Evolutionary conservation across 2,888 invertebrate species (phyloP), one percentile per base, ranked within the genome.

Genomic region (Parnassius orleans): DNA sequence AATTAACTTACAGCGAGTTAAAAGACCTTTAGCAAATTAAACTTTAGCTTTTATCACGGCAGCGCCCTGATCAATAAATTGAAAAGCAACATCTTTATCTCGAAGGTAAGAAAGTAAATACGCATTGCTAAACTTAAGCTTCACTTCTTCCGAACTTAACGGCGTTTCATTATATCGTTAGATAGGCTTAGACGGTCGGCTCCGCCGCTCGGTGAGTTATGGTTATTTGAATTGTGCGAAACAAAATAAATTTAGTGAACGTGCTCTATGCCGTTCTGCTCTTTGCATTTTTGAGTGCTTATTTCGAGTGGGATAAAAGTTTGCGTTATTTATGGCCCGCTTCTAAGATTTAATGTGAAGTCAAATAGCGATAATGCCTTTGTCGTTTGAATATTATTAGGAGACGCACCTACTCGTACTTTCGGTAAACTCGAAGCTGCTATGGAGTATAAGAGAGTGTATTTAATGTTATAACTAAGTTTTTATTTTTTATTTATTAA

Each of bases 271-370:
- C 80, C 83, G 90, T 88, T 89, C 86, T 90, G 90, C 90, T 90
- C 89, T 90, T 90, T 91, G 91, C 91, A 91, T 91, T 91, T 91
- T 91, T 91, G 91, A 91, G 91, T 91, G 91, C 91, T 91, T 91
- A 91, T 91, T 91, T 91, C 88, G 84, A 80, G 84, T 77, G 80
- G 90, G 91, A 91, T 90, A 91, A 91, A 90, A 91, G 86, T 90
- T 90, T 86, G 76, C 76, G 90, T 90, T 90, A 91, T 91, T 91
- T 91, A 91, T 90, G 88, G 80, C 72, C 78, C 78, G 79, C 79
- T 76, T 81, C 83, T 86, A 87, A 91, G 90, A 91, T 91, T 90
- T 91, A 90, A 91, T 90, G 90, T 90, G 90, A 87, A 90, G 84
- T 90, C 89, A 87, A 91, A 90, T 82, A 83, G 90, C 87, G 90